Evolutionary conservation across 2,888 invertebrate genomes (phyloP).

Genomic region (Leucoptera coffeella): DNA sequence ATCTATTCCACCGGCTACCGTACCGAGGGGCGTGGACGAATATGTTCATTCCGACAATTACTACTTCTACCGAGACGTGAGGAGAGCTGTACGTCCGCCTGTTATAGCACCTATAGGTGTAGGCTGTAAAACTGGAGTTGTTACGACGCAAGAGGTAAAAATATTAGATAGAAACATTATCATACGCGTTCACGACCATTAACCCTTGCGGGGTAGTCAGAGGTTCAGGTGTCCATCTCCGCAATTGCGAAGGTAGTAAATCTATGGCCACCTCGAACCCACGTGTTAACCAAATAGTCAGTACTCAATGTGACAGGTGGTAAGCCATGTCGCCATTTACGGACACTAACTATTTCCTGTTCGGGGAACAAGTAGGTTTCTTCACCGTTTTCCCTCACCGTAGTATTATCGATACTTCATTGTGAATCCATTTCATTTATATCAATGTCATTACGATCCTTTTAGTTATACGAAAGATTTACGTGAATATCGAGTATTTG

Average conservation of each 20-base stretch:
- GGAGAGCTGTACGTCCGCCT: conserved; percentile 25
- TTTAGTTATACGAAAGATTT: neutral
- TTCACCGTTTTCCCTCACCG: conserved; percentile 1
- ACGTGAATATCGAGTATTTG: too few relatives aligned
- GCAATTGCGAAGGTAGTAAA: too few relatives aligned
- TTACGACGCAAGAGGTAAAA: neutral
- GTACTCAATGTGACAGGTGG: too few relatives aligned
- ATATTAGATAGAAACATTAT: conserved; percentile 11
- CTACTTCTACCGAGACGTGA: conserved; percentile 16
- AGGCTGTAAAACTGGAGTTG: conserved; percentile 8
- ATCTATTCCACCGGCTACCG: conserved; percentile 21
- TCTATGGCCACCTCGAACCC: too few relatives aligned
- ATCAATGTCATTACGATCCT: neutral
- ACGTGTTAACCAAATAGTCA: too few relatives aligned
- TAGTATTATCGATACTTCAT: too few relatives aligned
- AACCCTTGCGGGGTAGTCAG: too few relatives aligned
- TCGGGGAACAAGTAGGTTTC: too few relatives aligned
- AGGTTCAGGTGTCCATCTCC: too few relatives aligned
- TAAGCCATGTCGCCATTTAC: too few relatives aligned
- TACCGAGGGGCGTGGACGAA: conserved; percentile 22
- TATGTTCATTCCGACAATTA: conserved; percentile 19
- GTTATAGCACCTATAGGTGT: conserved; percentile 27
- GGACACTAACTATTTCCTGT: too few relatives aligned
- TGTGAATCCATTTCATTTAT: neutral
- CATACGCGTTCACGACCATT: too few relatives aligned